These are phyloP conservation scores for Temnothorax longispinosus DNA, from an alignment of 1,140 invertebrate species.

Conservation along the genomic window DNA sequence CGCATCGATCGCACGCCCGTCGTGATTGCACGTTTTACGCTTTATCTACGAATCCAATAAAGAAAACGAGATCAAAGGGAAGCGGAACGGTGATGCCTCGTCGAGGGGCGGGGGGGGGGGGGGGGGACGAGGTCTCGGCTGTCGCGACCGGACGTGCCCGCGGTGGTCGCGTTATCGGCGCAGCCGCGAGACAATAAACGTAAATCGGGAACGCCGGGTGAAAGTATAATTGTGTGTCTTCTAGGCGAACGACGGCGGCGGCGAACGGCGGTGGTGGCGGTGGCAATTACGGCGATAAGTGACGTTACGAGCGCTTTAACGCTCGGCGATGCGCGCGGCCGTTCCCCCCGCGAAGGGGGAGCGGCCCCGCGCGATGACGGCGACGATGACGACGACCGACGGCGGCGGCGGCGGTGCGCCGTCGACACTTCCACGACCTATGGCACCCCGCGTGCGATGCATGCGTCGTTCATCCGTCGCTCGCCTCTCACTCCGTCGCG, in stretches of 20 bases:
- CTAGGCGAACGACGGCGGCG: background rate
- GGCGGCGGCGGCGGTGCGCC: background rate
- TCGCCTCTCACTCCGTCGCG: background rate
- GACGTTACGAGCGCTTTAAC: slow-evolving; percentile 9
- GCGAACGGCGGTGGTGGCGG: background rate
- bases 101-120: background rate
- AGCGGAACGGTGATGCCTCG: background rate
- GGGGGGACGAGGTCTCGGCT: background rate
- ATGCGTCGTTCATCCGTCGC: background rate
- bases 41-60: background rate
- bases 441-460: background rate
- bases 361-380: slow-evolving; percentile 28
- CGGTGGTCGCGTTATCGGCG: background rate
- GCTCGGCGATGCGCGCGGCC: slow-evolving; percentile 43
- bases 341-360: slow-evolving; percentile 50
- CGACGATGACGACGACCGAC: background rate
- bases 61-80: background rate
- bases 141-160: background rate
- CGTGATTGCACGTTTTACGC: background rate
- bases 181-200: slow-evolving; percentile 57
- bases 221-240: slow-evolving; percentile 65
- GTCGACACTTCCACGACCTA: background rate
- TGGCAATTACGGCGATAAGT: background rate
- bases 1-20: background rate
- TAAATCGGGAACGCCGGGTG: slow-evolving; percentile 67